Percentiles rank a stretch among this genome's conserved stretches.
phyloP scores from a whole-genome alignment of 1,140 invertebrate genomes.

The Drosophila micromelanica region DNA sequence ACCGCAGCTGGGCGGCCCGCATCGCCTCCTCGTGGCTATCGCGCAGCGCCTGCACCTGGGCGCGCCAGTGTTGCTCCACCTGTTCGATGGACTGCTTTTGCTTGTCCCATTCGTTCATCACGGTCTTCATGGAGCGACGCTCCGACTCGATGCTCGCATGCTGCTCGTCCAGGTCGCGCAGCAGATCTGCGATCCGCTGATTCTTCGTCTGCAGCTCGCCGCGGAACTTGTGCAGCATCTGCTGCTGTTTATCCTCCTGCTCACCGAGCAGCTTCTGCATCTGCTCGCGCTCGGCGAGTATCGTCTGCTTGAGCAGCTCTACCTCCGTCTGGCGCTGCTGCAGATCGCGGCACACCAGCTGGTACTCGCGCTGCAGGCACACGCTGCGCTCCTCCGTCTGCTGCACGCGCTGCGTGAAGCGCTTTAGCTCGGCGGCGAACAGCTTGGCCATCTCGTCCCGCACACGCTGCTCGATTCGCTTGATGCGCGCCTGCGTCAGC shows the following conservation, averaged over 20 bases:
- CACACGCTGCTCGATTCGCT: constrained; percentile 84
- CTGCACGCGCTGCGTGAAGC: constrained; percentile 84
- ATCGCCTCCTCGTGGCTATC: constrained; percentile 65
- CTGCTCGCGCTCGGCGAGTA: constrained; percentile 85
- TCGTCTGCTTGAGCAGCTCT: constrained; percentile 86
- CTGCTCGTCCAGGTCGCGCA: constrained; percentile 64
- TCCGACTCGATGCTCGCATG: constrained; percentile 76
- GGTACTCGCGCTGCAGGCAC: constrained; percentile 85
- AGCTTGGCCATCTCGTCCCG: constrained; percentile 86
- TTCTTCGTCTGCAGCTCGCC: constrained; percentile 67
- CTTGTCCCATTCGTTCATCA: constrained; percentile 80
- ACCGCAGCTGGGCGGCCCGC: constrained; percentile 85
- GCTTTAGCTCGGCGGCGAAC: constrained; percentile 86
- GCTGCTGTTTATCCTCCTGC: constrained; percentile 79
- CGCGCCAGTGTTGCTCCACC: constrained; percentile 67
- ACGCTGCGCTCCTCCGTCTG: constrained; percentile 85
- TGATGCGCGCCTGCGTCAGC: constrained; percentile 53
- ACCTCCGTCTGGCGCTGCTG: constrained; percentile 85
- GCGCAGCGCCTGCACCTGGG: constrained; percentile 57
- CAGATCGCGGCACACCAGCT: constrained; percentile 83
- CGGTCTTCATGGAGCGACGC: constrained; percentile 74
- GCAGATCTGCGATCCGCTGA: constrained; percentile 54
- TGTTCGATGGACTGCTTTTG: constrained; percentile 61
- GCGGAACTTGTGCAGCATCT: constrained; percentile 58
- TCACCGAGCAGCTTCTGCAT: constrained; percentile 85